These are phyloP conservation scores for Colius striatus DNA, from an alignment of 2,113 vertebrate genomes.

Conservation along the genomic window DNA sequence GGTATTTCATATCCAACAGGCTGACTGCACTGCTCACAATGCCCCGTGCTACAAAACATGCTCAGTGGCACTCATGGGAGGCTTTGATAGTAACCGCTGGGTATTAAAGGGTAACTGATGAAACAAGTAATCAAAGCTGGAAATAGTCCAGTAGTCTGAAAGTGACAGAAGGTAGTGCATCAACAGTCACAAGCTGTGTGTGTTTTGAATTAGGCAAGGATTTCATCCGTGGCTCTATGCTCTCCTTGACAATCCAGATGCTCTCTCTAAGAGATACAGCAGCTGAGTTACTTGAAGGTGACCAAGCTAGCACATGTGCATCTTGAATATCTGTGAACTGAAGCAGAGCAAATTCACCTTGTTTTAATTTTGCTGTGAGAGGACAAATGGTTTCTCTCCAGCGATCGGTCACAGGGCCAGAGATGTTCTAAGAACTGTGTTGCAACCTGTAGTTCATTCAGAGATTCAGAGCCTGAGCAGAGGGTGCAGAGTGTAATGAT, in stretches of 20 bases:
- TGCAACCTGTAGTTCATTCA: not conserved
- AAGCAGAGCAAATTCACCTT: constrained; percentile 20
- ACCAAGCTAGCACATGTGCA: not conserved
- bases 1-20: constrained; percentile 68
- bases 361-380: not conserved
- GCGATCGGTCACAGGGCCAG: not conserved
- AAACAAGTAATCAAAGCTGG: not conserved
- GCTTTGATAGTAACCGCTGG: not conserved
- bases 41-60: not conserved
- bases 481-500: not conserved
- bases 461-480: not conserved
- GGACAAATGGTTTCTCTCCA: not conserved
- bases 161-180: not conserved
- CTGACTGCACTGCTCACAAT: not conserved
- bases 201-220: not conserved
- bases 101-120: not conserved
- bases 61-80: not conserved
- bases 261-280: not conserved
- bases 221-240: not conserved
- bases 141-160: not conserved
- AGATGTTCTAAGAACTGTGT: not conserved
- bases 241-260: constrained; percentile 13
- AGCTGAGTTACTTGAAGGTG: not conserved
- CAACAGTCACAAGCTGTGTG: not conserved
- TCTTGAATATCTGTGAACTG: not conserved